phyloP scores from a whole-genome alignment of 2,113 vertebrate genomes.

The Orientallactaga bullata region DNA sequence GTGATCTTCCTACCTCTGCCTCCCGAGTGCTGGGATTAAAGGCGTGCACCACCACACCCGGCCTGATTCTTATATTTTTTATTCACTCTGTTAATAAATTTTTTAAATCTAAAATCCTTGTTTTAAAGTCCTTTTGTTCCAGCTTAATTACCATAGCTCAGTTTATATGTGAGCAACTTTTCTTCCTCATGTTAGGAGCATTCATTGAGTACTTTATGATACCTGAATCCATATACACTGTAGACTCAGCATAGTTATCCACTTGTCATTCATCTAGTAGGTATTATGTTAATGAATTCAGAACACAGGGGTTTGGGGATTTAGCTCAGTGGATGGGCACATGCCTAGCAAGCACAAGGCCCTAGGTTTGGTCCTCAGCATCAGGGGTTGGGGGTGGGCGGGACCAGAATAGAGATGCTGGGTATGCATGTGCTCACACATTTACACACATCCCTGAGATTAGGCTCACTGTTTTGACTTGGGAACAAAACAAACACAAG shows the following conservation, averaged over 20 bases:
- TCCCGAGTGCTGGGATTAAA: too few species aligned
- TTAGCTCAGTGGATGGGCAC: too few species aligned
- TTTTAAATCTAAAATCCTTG: background rate
- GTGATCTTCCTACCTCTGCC: too few species aligned
- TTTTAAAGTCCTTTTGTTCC: background rate
- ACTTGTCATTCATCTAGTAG: background rate
- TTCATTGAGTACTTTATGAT: background rate
- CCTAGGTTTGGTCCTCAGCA: too few species aligned
- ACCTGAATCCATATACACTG: slow-evolving; percentile 24
- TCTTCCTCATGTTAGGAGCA: slow-evolving; percentile 17
- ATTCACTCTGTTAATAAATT: background rate
- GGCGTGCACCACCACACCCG: too few species aligned
- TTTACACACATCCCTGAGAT: slow-evolving; percentile 24
- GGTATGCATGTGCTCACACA: background rate
- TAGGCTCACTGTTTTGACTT: slow-evolving; percentile 24
- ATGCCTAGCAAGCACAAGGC: too few species aligned
- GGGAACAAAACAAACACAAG: slow-evolving; percentile 34
- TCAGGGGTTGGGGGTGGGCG: too few species aligned
- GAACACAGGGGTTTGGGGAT: too few species aligned
- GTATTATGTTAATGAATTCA: slow-evolving; percentile 17
- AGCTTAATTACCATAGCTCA: slow-evolving; percentile 38
- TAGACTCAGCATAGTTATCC: slow-evolving; percentile 13
- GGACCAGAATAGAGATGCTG: background rate
- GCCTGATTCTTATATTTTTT: background rate
- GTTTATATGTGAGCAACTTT: background rate